Conservation (phyloP, 2,113 vertebrate species). For the Ploceus nigricollis region DNA sequence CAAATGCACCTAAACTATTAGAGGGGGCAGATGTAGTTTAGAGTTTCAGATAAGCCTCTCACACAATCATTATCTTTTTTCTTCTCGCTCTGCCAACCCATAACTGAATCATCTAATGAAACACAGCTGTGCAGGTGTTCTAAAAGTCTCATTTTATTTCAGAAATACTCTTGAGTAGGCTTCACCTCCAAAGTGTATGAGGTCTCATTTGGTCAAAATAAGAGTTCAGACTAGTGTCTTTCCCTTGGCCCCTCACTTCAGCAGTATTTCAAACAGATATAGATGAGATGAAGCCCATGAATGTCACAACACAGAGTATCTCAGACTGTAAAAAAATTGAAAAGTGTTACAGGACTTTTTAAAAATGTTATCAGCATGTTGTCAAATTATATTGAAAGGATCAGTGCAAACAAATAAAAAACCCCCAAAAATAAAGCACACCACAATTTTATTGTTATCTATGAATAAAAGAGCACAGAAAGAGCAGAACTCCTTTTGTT, state of each 20-base stretch:
- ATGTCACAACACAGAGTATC: not conserved
- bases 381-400: not conserved
- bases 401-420: not conserved
- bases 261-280: not conserved
- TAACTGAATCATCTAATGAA: not conserved
- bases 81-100: not conserved
- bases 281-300: not conserved
- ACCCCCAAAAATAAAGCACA: fast-evolving
- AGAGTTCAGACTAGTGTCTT: not conserved
- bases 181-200: not conserved
- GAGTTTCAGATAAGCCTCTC: not conserved
- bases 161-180: not conserved
- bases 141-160: not conserved
- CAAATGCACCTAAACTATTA: not conserved
- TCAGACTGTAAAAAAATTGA: not conserved
- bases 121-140: not conserved
- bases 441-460: not conserved
- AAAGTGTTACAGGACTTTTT: not conserved
- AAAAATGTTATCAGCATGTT: not conserved
- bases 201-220: not conserved
- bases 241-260: not conserved
- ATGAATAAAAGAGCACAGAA: not conserved
- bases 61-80: not conserved
- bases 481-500: not conserved
- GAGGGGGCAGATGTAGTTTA: not conserved